These are phyloP conservation scores for Paramormyrops kingsleyae DNA, from an alignment of 2,113 vertebrate genomes.

Conservation along the genomic window DNA sequence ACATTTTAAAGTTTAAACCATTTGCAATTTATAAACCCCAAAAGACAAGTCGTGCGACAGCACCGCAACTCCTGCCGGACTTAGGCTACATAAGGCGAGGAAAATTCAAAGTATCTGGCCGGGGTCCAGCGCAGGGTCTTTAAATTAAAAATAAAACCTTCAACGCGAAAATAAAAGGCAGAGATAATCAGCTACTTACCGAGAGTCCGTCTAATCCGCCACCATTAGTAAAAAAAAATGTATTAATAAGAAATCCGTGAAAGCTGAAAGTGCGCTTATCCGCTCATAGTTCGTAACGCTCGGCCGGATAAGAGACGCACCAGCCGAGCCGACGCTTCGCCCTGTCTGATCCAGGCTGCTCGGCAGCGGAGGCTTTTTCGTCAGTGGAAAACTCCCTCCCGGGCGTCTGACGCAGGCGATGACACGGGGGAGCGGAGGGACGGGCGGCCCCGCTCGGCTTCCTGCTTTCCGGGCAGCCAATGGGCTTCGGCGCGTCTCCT, in stretches of 20 bases:
- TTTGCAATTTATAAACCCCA: not conserved
- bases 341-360: conserved; percentile 29
- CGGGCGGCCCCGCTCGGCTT: conserved; percentile 7
- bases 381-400: conserved; percentile 71
- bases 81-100: conserved; percentile 17
- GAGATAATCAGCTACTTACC: conserved; percentile 15
- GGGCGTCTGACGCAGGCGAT: conserved; percentile 32
- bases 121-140: conserved; percentile 9
- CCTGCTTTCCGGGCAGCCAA: conserved; percentile 18
- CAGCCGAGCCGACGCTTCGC: conserved; percentile 22
- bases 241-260: conserved; percentile 6
- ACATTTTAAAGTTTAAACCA: not conserved
- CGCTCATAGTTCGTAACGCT: conserved; percentile 11
- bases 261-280: conserved; percentile 8
- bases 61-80: not conserved
- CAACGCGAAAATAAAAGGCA: not conserved
- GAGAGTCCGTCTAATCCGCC: conserved; percentile 8
- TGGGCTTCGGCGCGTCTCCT: not conserved
- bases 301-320: not conserved
- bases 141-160: conserved; percentile 17
- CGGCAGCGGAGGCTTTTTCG: conserved; percentile 51
- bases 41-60: not conserved
- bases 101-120: conserved; percentile 24
- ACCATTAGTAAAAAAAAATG: conserved; percentile 17
- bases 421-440: conserved; percentile 14